Conservation (phyloP, 2,888 invertebrate genomes). For the Idaea straminata region DNA sequence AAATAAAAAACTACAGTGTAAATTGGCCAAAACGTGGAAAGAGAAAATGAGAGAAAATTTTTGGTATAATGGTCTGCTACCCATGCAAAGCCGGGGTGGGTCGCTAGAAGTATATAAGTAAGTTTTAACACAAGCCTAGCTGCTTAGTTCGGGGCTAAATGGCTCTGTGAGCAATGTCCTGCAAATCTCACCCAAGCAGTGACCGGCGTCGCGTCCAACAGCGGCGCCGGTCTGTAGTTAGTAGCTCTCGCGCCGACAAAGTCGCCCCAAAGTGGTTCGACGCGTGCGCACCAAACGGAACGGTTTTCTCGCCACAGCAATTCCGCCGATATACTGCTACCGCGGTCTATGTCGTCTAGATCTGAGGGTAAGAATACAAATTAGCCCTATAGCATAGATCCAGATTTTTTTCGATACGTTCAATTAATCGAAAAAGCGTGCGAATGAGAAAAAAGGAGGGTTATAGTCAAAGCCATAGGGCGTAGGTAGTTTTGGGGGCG, state of each 20-base stretch:
- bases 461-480: no score
- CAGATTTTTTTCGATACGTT: no score
- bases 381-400: not conserved
- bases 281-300: conserved; percentile 91
- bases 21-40: not conserved
- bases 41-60: no score
- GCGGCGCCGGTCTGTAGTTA: conserved; percentile 86
- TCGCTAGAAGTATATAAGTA: not conserved
- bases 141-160: no score
- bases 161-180: no score
- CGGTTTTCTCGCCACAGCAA: conserved; percentile 91
- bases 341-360: conserved; percentile 78
- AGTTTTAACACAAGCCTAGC: not conserved
- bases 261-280: conserved; percentile 96
- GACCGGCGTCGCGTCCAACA: conserved; percentile 92
- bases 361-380: conserved; percentile 38
- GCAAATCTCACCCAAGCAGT: conserved; percentile 89
- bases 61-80: no score
- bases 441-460: no score
- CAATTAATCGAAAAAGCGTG: no score
- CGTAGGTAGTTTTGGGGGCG: no score
- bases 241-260: conserved; percentile 92
- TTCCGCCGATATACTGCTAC: conserved; percentile 67
- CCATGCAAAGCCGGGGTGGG: not conserved
- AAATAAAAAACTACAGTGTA: no score